Percentiles rank a stretch among this genome's conserved stretches.
Evolutionary conservation across 2,888 invertebrate genomes (phyloP).

Genomic region (Sesia apiformis): DNA sequence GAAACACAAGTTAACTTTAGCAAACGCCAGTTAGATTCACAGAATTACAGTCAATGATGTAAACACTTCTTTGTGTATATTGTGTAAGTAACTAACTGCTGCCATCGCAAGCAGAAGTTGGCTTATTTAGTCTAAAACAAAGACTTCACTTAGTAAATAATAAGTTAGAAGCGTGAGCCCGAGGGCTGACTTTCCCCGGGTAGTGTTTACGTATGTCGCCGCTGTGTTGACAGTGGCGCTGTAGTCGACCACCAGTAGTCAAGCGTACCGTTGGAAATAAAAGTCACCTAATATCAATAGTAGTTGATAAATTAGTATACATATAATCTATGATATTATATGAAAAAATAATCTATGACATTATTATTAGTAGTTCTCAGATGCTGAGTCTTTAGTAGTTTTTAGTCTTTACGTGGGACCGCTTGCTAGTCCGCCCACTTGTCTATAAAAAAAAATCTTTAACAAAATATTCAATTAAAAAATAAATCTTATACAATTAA

Average conservation of each 20-base stretch:
- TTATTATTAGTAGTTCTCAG: too few relatives aligned
- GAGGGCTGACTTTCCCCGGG: conserved; percentile 38
- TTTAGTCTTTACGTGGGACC: too few relatives aligned
- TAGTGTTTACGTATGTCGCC: conserved; percentile 39
- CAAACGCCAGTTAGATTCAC: neutral
- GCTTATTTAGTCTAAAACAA: conserved; percentile 38
- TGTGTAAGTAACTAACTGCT: conserved; percentile 13
- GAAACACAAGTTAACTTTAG: neutral
- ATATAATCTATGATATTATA: too few relatives aligned
- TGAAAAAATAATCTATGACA: too few relatives aligned
- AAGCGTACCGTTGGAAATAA: neutral
- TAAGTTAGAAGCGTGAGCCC: conserved; percentile 30
- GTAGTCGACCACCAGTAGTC: neutral
- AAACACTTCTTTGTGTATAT: neutral
- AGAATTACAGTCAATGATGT: neutral
- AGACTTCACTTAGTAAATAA: conserved; percentile 43
- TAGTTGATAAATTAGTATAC: too few relatives aligned
- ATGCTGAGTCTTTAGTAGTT: too few relatives aligned
- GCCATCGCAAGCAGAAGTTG: conserved; percentile 29
- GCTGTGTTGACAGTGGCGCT: conserved; percentile 11
- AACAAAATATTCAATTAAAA: too few relatives aligned
- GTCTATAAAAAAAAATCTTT: too few relatives aligned
- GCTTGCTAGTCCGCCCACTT: too few relatives aligned
- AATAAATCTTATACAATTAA: too few relatives aligned
- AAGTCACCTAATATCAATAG: neutral